Evolutionary conservation across 2,797 vertebrate species (phyloP), one percentile per base, ranked within the genome.

Genomic region (Epinephelus coioides): DNA sequence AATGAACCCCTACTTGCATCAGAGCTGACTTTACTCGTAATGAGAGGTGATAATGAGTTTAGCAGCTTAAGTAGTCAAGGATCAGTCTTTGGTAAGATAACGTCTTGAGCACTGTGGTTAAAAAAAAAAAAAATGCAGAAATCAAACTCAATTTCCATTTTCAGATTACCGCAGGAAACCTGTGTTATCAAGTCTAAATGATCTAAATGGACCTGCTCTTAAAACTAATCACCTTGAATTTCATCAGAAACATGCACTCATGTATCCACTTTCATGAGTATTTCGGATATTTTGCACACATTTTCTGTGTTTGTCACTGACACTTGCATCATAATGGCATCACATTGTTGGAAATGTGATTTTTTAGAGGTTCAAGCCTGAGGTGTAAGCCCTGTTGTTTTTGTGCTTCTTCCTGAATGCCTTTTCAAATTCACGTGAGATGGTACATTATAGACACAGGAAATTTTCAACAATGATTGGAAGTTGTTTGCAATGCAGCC

Each of bases 11-110:
- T 34, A 12, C 19, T 56, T 50, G 13, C 46, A 46, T 49, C 18
- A 25, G 53, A 55, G 66, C 53, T 56, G 51, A 18, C 63, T 80
- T 54, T 21, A 51, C 46, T 60, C 0, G 15, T 50, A 66, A 56
- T 63, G 40, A 64, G 54, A 47, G 23, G 47, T 40, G 60, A 44
- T 87, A 53, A 68, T 43, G n/a, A 78, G 19, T 74, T 76, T 53
- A 70, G 78, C 56, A 54, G 19, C 55, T 71, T 23, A 43, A 30
- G 21, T n/a, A 46, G 25, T 59, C 43, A 21, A 21, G 50, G 55
- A 82, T 84, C 72, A 57, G n/a, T 68, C 18, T 40, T 51, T 9
- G 2, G 38, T 21, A 56, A 60, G 69, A 70, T 63, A 69, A 57
- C 0, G 0, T 69, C 49, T 25, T 18, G 12, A 65, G 51, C 27